Percentiles rank a stretch among this genome's conserved stretches.
Conservation (phyloP, 2,113 vertebrate genomes). For the Willisornis vidua region DNA sequence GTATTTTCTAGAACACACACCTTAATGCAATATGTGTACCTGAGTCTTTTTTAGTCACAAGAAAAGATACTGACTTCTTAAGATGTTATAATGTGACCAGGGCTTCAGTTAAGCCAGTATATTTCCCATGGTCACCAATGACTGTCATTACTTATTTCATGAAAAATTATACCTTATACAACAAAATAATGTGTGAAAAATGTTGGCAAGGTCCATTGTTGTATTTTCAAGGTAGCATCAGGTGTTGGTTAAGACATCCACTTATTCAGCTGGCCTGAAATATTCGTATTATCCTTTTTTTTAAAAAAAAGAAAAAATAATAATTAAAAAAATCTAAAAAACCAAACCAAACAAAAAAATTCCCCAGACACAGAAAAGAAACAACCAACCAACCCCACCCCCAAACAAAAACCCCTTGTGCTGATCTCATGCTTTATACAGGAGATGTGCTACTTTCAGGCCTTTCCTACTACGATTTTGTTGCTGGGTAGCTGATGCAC, state of each 20-base stretch:
- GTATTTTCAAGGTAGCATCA: not conserved
- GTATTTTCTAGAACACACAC: not conserved
- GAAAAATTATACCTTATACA: not conserved
- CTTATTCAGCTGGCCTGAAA: not conserved
- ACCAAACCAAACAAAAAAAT: not conserved
- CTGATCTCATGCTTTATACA: not conserved
- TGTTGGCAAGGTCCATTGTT: not conserved
- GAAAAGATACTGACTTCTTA: not conserved
- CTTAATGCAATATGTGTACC: not conserved
- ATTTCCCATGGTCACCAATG: accelerated
- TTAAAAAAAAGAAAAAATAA: not conserved
- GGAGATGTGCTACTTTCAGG: not conserved
- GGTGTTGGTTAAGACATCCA: not conserved
- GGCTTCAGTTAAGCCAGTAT: not conserved
- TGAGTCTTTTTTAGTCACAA: not conserved
- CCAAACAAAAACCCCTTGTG: not conserved
- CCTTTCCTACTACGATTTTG: not conserved
- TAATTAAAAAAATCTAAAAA: not conserved
- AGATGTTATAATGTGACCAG: not conserved
- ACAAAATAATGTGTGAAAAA: not conserved
- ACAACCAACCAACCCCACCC: too few species aligned
- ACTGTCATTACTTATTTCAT: not conserved
- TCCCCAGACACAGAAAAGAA: too few species aligned
- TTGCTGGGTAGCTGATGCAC: not conserved
- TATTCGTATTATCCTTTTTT: not conserved